A percentile compares a stretch with the other conserved stretches of the same genome.
phyloP scores from a whole-genome alignment of 2,888 invertebrate genomes.

The Aphidoletes aphidimyza region DNA sequence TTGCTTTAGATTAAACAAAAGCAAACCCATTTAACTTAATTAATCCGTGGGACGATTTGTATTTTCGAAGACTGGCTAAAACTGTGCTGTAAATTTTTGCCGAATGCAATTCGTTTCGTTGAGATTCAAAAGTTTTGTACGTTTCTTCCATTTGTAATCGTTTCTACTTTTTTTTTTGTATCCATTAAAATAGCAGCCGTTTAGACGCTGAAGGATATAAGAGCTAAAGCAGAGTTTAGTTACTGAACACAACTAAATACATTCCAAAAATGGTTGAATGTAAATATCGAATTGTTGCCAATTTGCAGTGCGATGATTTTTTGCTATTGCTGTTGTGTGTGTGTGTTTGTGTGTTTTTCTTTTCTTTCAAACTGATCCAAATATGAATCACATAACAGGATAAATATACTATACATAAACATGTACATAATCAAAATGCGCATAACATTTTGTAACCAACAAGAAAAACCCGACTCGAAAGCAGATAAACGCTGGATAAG shows the following conservation, averaged over 20 bases:
- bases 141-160: too few relatives aligned
- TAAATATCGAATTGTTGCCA: background rate
- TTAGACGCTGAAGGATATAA: background rate
- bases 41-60: background rate
- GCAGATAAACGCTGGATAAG: background rate
- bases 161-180: background rate
- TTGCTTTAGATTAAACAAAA: constrained; percentile 16
- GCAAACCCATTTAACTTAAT: constrained; percentile 31
- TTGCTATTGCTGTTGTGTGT: background rate
- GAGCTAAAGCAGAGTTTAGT: background rate
- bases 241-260: background rate
- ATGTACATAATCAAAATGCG: constrained; percentile 8
- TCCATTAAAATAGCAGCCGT: background rate
- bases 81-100: background rate
- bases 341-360: background rate
- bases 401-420: too few relatives aligned
- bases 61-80: background rate
- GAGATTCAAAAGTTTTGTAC: too few relatives aligned
- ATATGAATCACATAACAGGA: constrained; percentile 25
- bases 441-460: background rate
- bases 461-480: background rate
- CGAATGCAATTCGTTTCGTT: too few relatives aligned
- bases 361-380: background rate
- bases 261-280: background rate
- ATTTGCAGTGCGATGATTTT: background rate